These are phyloP conservation scores for Toxostoma redivivum DNA, from an alignment of 2,113 vertebrate species.

Conservation along the genomic window DNA sequence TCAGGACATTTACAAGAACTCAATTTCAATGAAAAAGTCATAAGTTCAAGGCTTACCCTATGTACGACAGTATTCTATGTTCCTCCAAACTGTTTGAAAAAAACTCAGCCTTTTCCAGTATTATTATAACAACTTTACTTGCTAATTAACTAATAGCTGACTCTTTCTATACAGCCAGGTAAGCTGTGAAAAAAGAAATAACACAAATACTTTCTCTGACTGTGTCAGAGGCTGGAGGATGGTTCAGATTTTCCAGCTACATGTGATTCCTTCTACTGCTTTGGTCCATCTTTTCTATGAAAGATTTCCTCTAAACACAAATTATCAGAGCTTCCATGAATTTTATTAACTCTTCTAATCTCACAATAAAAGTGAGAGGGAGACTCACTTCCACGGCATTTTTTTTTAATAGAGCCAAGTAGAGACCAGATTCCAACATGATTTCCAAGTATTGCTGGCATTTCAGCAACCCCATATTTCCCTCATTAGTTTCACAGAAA, in stretches of 20 bases:
- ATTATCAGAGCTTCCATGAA: background rate
- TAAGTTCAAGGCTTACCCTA: background rate
- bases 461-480: background rate
- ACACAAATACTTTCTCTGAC: background rate
- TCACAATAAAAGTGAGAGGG: background rate
- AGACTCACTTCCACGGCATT: background rate
- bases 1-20: background rate
- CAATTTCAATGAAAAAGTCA: background rate
- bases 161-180: background rate
- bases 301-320: background rate
- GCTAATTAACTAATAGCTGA: background rate
- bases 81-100: background rate
- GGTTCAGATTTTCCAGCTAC: background rate
- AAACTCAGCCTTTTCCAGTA: accelerated
- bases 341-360: background rate
- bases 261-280: background rate
- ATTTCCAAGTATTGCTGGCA: background rate
- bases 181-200: background rate
- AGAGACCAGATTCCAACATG: background rate
- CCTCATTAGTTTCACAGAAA: background rate
- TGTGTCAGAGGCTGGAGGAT: background rate
- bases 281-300: background rate
- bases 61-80: background rate
- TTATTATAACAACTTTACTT: background rate
- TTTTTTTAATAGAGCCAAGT: background rate